Evolutionary conservation across 30 jellyfish, hydroid and myxozoan genomes (phyloP), one percentile per base, ranked within the genome.

Genomic region (Morbakka virulenta): DNA sequence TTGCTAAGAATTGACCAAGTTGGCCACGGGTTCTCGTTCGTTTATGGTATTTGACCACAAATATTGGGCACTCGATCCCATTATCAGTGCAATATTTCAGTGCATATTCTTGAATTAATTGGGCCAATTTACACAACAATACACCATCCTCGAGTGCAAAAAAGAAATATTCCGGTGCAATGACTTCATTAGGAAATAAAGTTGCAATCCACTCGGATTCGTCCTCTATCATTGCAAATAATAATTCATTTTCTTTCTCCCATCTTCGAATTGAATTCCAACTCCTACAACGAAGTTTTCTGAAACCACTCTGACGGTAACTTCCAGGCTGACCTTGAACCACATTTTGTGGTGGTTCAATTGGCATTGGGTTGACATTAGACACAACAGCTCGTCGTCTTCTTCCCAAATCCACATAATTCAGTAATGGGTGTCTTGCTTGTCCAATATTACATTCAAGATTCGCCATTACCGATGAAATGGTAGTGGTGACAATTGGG

Each of bases 221-320:
- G 78, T 92, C 98, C 89, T 92, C 96, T 30, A 92, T 92, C 89
- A 92, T 74, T 31, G 98, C 95, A 86, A 92, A 92, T 53, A 92
- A 64, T 30, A 92, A 80, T 41, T 92, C 98, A 87, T 92, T 92
- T 81, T 92, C 98, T 71, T 92, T 92, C 84, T 85, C 96, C 98
- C 98, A 92, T 66, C 98, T 88, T 75, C 94, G 95, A 53, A 92
- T 63, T 1, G 98, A 92, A 72, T 86, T 83, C 93, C 95, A 86
- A 35, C 96, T 86, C 14, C 91, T 82, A 3, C 57, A 41, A 41
- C 57, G 57, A 41, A 41, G 57, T 41, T 41, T 41, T 6, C 57
- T 9, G 17, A 41, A 41, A 9, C 57, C 57, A 41, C 57, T 41
- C 17, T 41, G 57, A 17, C 57, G 57, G 17, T 41, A 41, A 17